These are phyloP conservation scores for Sisor rabdophorus DNA, from an alignment of 2,113 vertebrate genomes.

Conservation along the genomic window DNA sequence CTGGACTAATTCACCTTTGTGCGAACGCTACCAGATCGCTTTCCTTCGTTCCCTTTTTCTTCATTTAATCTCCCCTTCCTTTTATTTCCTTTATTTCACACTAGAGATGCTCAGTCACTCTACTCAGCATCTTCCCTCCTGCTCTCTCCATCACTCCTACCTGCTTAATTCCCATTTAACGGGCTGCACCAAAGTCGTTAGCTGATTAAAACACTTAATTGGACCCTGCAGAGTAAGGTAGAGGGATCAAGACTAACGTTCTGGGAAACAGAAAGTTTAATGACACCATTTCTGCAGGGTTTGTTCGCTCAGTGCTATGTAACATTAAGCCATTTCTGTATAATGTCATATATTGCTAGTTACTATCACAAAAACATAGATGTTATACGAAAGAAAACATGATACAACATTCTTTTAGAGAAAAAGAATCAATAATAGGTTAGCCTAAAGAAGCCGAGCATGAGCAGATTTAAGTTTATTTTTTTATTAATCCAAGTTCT, in stretches of 20 bases:
- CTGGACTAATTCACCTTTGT: slow-evolving; percentile 57
- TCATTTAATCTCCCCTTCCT: slow-evolving; percentile 64
- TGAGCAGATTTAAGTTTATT: background rate
- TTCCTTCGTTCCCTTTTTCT: slow-evolving; percentile 50
- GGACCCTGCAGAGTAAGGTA: slow-evolving; percentile 59
- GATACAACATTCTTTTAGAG: background rate
- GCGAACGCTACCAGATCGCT: slow-evolving; percentile 37
- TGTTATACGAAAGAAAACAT: background rate
- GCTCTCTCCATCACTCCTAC: slow-evolving; percentile 57
- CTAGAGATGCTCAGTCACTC: slow-evolving; percentile 67
- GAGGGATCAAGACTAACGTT: slow-evolving; percentile 54
- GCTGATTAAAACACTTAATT: slow-evolving; percentile 78
- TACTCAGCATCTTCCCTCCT: slow-evolving; percentile 68
- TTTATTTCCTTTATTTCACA: slow-evolving; percentile 69
- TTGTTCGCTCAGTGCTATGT: slow-evolving; percentile 4
- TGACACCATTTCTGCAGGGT: slow-evolving; percentile 19
- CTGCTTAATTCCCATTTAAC: slow-evolving; percentile 75
- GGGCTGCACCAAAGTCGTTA: slow-evolving; percentile 70
- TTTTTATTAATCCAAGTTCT: no score
- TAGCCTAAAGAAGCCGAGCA: background rate
- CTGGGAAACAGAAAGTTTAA: slow-evolving; percentile 39
- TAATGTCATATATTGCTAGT: background rate
- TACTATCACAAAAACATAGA: background rate
- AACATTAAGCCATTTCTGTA: background rate
- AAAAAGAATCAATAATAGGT: background rate